phyloP scores from a whole-genome alignment of 2,888 invertebrate genomes.

The Lasius fuliginosus region DNA sequence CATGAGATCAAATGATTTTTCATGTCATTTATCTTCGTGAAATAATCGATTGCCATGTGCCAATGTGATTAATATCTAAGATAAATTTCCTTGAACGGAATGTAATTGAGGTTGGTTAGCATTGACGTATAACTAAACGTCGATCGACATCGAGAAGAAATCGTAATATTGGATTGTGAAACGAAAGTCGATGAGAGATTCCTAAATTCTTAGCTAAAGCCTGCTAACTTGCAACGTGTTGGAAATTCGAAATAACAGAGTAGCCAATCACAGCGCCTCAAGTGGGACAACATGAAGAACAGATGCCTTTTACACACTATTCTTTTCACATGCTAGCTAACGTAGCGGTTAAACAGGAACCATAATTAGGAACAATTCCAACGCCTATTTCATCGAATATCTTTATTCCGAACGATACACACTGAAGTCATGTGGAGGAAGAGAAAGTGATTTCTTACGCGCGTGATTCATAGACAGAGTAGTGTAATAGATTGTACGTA shows the following conservation, averaged over 20 bases:
- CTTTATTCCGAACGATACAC: not conserved
- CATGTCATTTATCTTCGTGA: constrained; percentile 11
- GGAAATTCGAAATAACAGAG: constrained; percentile 23
- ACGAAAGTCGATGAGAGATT: constrained; percentile 33
- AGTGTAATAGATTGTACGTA: not conserved
- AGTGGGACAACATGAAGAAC: not conserved
- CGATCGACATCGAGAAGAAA: constrained; percentile 12
- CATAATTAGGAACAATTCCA: not conserved
- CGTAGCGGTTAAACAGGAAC: not conserved
- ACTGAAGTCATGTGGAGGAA: not conserved
- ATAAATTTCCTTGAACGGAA: constrained; percentile 3
- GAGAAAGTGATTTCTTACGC: constrained; percentile 40
- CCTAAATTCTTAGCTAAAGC: constrained; percentile 13
- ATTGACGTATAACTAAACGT: not conserved
- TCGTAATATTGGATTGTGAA: not conserved
- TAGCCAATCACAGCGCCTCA: not conserved
- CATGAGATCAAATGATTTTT: constrained; percentile 20
- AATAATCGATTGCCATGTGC: constrained; percentile 14
- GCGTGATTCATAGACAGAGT: not conserved
- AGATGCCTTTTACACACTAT: not conserved
- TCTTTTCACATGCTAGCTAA: not conserved
- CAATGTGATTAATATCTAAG: constrained; percentile 24
- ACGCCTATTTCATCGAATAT: not conserved
- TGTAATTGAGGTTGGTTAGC: constrained; percentile 27
- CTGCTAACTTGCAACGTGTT: constrained; percentile 2